Percentiles rank a stretch among this genome's conserved stretches.
Conservation (phyloP, 2,797 vertebrate species). For the Hyperoplus lanceolatus region DNA sequence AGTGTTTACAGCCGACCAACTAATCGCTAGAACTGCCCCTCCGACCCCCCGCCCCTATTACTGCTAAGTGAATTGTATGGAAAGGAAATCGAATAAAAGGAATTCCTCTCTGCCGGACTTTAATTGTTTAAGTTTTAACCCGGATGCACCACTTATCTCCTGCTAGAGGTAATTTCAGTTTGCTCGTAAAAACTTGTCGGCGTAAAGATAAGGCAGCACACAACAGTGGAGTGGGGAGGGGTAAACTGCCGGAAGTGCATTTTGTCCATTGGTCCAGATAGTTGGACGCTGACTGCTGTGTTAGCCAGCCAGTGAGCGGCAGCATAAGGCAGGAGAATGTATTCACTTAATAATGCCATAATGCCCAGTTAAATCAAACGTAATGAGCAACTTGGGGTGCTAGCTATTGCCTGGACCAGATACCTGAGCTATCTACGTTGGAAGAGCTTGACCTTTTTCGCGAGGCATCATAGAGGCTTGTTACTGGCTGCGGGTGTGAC, state of each 20-base stretch:
- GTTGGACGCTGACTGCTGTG: slow-evolving; percentile 26
- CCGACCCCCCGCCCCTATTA: slow-evolving; percentile 40
- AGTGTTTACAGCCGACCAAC: slow-evolving; percentile 65
- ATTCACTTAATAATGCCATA: slow-evolving; percentile 22
- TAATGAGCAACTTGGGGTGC: slow-evolving; percentile 37
- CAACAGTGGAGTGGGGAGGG: slow-evolving; percentile 28
- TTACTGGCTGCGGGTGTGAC: slow-evolving; percentile 86
- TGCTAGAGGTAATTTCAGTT: slow-evolving; percentile 67
- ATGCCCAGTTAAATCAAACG: slow-evolving; percentile 54
- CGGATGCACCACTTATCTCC: slow-evolving; percentile 60
- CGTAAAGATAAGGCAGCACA: slow-evolving; percentile 58
- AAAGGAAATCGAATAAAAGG: slow-evolving; percentile 64
- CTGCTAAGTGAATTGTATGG: slow-evolving; percentile 57
- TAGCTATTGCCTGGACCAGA: slow-evolving; percentile 50
- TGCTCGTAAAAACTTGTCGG: slow-evolving; percentile 46
- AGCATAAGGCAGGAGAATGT: too few species aligned
- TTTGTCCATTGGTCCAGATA: slow-evolving; percentile 46
- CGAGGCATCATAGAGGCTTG: slow-evolving; percentile 82
- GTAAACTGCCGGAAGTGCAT: slow-evolving; percentile 58
- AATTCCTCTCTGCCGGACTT: slow-evolving; percentile 53
- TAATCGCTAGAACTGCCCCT: slow-evolving; percentile 45
- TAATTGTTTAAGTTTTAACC: slow-evolving; percentile 76
- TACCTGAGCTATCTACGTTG: slow-evolving; percentile 81
- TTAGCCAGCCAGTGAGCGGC: slow-evolving; percentile 21
- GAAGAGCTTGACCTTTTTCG: slow-evolving; percentile 89